These are phyloP conservation scores for Tretioscincus oriximinensis DNA, from an alignment of 2,113 vertebrate species.

Conservation along the genomic window DNA sequence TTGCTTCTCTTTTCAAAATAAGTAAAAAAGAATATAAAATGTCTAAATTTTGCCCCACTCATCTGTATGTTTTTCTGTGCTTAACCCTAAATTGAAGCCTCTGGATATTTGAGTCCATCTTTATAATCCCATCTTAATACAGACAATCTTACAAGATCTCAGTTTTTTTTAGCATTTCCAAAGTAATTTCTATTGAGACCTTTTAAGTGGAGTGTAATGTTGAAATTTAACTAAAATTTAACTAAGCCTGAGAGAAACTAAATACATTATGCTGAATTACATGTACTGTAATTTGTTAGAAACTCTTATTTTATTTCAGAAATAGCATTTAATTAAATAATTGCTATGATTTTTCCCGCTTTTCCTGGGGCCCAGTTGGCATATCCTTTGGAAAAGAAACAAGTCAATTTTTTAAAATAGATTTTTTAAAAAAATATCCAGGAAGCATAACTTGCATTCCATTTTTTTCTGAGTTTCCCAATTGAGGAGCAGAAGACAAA, in stretches of 20 bases:
- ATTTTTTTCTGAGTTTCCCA: not conserved
- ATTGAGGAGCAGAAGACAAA: not conserved
- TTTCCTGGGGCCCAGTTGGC: conserved; percentile 15
- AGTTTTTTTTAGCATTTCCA: conserved; percentile 26
- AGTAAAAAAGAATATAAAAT: too few species aligned
- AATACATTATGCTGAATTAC: conserved; percentile 47
- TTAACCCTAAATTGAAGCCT: not conserved
- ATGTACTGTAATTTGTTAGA: conserved; percentile 50
- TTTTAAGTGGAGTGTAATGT: conserved; percentile 50
- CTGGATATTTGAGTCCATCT: not conserved
- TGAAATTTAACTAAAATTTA: conserved; percentile 63
- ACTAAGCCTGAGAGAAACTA: conserved; percentile 47
- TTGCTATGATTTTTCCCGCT: conserved; percentile 43
- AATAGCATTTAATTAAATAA: conserved; percentile 60
- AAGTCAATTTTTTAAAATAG: not conserved
- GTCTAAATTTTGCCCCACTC: too few species aligned
- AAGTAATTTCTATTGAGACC: conserved; percentile 43
- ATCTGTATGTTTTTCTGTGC: not conserved
- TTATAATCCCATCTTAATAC: not conserved
- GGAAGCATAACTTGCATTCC: too few species aligned
- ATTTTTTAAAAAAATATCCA: too few species aligned
- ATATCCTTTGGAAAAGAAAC: not conserved
- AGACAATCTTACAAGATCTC: conserved; percentile 6
- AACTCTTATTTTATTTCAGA: conserved; percentile 50
- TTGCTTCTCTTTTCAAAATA: too few species aligned